Evolutionary conservation across 2,797 vertebrate genomes (phyloP), one percentile per base, ranked within the genome.

Genomic region (Margarornis squamiger): DNA sequence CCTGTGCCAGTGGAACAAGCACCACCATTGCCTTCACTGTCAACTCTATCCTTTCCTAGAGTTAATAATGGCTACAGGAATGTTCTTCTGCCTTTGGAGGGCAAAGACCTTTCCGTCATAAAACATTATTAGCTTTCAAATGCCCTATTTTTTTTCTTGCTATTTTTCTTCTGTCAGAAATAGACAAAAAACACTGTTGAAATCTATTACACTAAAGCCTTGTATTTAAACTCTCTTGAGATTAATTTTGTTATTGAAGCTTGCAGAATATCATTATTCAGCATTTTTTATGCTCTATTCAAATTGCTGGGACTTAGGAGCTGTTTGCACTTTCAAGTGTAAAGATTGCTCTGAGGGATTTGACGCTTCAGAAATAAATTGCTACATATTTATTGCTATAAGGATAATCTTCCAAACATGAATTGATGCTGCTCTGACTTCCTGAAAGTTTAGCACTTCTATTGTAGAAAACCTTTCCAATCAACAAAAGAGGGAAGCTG

Each of bases 241-340:
- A 67, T 82, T 92, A 82, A 87, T 89, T 86, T 80, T 6, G 3
- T 91, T 92, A 38, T 55, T 61, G n/a, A 81, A 87, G 39, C 59
- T 89, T 71, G 38, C 41, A 83, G 63, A 85, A 74, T 77, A 46
- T 73, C 9, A 34, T 81, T 84, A 59, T 93, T 84, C 45, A 49
- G 67, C 48, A 13, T 0, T 27, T 83, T 80, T 80, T 78, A 29
- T 22, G 6, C 30, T 62, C 24, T 58, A 20, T 88, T 89, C 52
- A 72, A 58, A 87, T 71, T 77, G 20, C 49, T 14, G 10, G 17
- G 24, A 8, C 27, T 92, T 88, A 89, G 57, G 61, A 76, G 9
- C 36, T 95, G 43, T 87, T 96, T 83, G 49, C 51, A 79, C 65
- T 91, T 96, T 51, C 57, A 87, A 85, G 41, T 86, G 49, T 75